Evolutionary conservation across 1,140 invertebrate species (phyloP).

Genomic region (Bemisia tabaci): DNA sequence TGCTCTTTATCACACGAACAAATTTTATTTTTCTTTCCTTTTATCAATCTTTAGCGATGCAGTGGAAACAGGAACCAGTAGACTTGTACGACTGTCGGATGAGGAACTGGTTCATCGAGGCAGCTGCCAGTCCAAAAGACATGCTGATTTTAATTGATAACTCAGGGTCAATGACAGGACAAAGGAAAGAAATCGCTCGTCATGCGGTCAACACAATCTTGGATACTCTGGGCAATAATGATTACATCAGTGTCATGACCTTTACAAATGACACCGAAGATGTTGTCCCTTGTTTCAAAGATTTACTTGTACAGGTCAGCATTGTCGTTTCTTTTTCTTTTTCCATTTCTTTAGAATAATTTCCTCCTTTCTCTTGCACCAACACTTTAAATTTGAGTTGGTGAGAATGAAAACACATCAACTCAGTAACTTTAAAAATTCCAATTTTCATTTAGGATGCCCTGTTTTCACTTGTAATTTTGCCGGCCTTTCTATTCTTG

Average conservation of each 20-base stretch:
- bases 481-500: too few relatives aligned
- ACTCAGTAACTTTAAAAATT: too few relatives aligned
- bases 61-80: slow-evolving; percentile 48
- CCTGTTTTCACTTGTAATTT: too few relatives aligned
- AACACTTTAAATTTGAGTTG: not conserved
- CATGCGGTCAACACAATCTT: slow-evolving; percentile 90
- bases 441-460: too few relatives aligned
- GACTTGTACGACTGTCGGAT: slow-evolving; percentile 82
- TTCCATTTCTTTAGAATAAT: not conserved
- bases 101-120: slow-evolving; percentile 89
- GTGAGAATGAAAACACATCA: too few relatives aligned
- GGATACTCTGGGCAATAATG: slow-evolving; percentile 94
- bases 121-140: slow-evolving; percentile 88
- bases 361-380: not conserved
- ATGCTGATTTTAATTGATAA: slow-evolving; percentile 88
- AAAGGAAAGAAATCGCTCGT: slow-evolving; percentile 80
- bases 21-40: not conserved
- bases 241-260: slow-evolving; percentile 92
- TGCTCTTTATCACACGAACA: too few relatives aligned
- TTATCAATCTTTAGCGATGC: slow-evolving; percentile 38
- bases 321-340: not conserved
- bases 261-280: slow-evolving; percentile 62
- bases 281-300: slow-evolving; percentile 75
- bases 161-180: slow-evolving; percentile 93
- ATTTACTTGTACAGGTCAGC: slow-evolving; percentile 65